Base-by-base conservation (phyloP, 2,888 invertebrate genomes). In the Hetaerina titia region DNA sequence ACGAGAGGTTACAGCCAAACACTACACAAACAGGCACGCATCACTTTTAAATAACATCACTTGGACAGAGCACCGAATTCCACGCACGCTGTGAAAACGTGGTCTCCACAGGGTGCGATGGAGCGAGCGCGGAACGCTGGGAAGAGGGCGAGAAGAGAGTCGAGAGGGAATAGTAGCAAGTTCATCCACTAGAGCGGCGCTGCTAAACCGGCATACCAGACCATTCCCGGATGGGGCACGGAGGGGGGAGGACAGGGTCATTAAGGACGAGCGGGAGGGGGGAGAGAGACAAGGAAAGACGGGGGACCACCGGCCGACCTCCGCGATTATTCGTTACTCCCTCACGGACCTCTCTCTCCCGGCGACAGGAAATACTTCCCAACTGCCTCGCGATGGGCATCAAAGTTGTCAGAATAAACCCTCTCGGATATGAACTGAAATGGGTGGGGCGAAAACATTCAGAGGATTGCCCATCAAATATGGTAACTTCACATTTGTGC, bases 151-250 rank as follows among this genome's bases (percentile, higher is more conserved):
- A 64, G 64, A 92, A 45, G 15, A 13, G 81, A 31, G 45, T n/a
- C 17, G 56, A 89, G 89, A 57, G 19, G 11, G n/a, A 13, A 69
- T 25, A 92, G 69, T 92, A 92, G 69, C 92, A 60, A 74, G 74
- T 69, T 92, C 69, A 92, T 69, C 92, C 92, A 69, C 92, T 92
- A 92, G 92, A 56, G 92, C 69, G 92, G 92, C 92, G 92, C 92
- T 60, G 56, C 92, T 69, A 92, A 90, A 56, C 92, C 92, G 56
- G 69, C 92, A 92, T 92, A 92, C 92, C 92, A 92, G 92, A 56
- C 64, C 92, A 69, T 92, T 92, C 92, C 92, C 56, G 56, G 69
- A n/a, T 74, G 63, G 13, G 69, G 92, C 19, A 56, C 45, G 69
- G 31, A 74, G 92, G 17, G 69, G 9, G n/a, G 92, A 19, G 69